Conservation (phyloP, 2,888 invertebrate species). For the Tuberolachnus salignus region DNA sequence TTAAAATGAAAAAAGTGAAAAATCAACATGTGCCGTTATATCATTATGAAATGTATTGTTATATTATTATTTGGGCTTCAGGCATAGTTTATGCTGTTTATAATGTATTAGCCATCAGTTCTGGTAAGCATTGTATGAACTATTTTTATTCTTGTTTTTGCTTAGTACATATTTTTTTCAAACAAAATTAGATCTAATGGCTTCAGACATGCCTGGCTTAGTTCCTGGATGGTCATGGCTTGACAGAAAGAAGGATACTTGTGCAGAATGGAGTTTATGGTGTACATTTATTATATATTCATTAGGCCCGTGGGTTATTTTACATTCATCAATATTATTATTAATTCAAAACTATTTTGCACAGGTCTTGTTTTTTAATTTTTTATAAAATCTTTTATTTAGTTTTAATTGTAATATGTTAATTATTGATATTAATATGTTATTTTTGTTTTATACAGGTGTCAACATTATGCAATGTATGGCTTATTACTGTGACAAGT, state of each 20-base stretch:
- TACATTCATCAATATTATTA: constrained; percentile 68
- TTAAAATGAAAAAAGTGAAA: constrained; percentile 35
- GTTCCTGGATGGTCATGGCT: constrained; percentile 60
- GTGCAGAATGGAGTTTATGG: constrained; percentile 76
- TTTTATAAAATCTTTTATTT: neutral
- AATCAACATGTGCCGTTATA: constrained; percentile 21
- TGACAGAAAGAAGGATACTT: constrained; percentile 71
- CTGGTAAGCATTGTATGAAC: constrained; percentile 19
- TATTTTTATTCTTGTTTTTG: neutral
- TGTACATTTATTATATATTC: constrained; percentile 65
- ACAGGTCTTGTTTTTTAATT: constrained; percentile 59
- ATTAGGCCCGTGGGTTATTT: constrained; percentile 67
- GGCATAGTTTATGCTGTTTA: constrained; percentile 45
- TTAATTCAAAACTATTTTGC: constrained; percentile 62
- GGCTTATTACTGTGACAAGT: constrained; percentile 52
- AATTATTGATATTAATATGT: constrained; percentile 41
- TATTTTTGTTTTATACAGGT: constrained; percentile 50
- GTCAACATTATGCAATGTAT: constrained; percentile 48
- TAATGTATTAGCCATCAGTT: constrained; percentile 33
- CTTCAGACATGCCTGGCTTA: constrained; percentile 43
- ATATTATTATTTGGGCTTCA: constrained; percentile 46
- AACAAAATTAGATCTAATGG: constrained; percentile 2
- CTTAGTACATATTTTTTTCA: neutral
- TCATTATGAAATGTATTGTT: constrained; percentile 42
- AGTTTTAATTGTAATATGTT: neutral